phyloP scores from a whole-genome alignment of 1,140 invertebrate species.

The Oryctes rhinoceros region DNA sequence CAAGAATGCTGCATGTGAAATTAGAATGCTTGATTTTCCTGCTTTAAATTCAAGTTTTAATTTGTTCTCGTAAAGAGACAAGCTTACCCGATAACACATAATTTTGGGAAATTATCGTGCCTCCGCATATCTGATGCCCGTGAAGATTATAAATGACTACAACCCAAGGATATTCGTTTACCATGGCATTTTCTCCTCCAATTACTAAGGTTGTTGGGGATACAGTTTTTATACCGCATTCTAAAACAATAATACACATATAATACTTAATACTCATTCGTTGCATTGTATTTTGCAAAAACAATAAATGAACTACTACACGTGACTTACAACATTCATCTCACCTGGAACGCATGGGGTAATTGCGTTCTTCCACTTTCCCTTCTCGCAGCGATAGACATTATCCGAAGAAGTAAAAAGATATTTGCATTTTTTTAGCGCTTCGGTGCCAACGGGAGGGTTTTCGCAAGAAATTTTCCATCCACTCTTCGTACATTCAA shows the following conservation, averaged over 20 bases:
- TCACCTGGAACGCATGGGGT: slow-evolving; percentile 8
- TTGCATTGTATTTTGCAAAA: too few relatives aligned
- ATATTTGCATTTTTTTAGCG: background rate
- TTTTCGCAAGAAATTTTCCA: background rate
- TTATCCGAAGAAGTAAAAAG: background rate
- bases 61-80: slow-evolving; percentile 47
- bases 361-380: background rate
- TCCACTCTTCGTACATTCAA: background rate
- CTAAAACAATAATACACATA: background rate
- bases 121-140: slow-evolving; percentile 37
- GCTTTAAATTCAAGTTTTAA: too few relatives aligned
- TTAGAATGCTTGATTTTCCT: too few relatives aligned
- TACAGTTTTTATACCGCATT: slow-evolving; percentile 8
- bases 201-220: background rate
- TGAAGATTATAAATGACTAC: slow-evolving; percentile 62
- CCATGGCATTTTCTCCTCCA: slow-evolving; percentile 55
- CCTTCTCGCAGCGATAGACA: background rate
- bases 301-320: too few relatives aligned
- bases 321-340: too few relatives aligned
- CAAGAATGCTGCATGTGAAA: too few relatives aligned
- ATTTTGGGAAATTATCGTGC: slow-evolving; percentile 5
- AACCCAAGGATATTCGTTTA: slow-evolving; percentile 65
- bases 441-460: background rate
- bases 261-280: background rate
- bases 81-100: slow-evolving; percentile 49